A percentile compares a stretch with the other conserved stretches of the same genome.
Conservation (phyloP, 2,888 invertebrate species). For the Periphyllus acericola region DNA sequence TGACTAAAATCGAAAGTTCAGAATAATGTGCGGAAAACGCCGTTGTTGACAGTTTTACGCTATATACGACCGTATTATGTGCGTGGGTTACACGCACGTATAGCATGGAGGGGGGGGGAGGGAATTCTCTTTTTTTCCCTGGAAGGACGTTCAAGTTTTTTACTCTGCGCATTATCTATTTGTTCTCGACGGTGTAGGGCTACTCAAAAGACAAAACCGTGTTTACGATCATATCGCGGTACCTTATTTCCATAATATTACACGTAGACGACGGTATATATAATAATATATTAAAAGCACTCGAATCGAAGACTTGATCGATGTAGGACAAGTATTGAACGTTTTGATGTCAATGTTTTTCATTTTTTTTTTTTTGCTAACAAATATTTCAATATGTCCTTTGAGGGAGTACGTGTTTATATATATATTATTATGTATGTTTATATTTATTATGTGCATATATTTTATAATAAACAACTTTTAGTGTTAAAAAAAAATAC, state of each 20-base stretch:
- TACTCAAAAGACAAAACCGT: slow-evolving; percentile 3
- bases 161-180: slow-evolving; percentile 48
- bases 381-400: neutral
- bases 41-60: slow-evolving; percentile 31
- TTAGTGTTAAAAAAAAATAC: too few relatives aligned
- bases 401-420: too few relatives aligned
- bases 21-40: slow-evolving; percentile 16
- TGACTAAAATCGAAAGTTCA: neutral
- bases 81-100: neutral
- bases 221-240: slow-evolving; percentile 29
- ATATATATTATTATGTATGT: too few relatives aligned
- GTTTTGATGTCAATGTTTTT: neutral
- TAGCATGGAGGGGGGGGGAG: too few relatives aligned
- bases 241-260: slow-evolving; percentile 24
- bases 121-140: neutral
- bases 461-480: too few relatives aligned
- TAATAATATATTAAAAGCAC: neutral
- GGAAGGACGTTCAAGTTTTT: slow-evolving; percentile 33
- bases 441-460: too few relatives aligned
- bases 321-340: slow-evolving; percentile 9
- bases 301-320: slow-evolving; percentile 1
- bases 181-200: neutral
- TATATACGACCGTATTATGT: neutral
- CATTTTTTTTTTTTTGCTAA: neutral
- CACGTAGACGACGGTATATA: neutral